Evolutionary conservation across 1,140 invertebrate genomes (phyloP).

Genomic region (Drosophila pectinifera): DNA sequence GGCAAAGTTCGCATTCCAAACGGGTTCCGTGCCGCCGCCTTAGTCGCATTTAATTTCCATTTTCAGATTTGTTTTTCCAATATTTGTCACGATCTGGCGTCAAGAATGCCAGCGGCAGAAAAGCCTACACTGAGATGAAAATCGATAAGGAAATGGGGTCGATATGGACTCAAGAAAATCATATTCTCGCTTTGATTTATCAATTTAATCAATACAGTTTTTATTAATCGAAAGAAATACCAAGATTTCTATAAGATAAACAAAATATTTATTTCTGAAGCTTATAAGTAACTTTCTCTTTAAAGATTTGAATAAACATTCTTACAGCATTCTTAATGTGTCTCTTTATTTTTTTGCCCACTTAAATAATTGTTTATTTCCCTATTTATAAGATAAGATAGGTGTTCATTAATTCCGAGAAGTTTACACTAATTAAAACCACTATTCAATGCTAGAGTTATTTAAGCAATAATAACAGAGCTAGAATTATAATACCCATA

Average conservation of each 20-base stretch:
- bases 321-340: background rate
- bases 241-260: too few species aligned
- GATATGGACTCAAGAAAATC: background rate
- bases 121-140: slow-evolving; percentile 28
- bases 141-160: slow-evolving; percentile 25
- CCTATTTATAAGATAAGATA: background rate
- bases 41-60: slow-evolving; percentile 60
- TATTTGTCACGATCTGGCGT: slow-evolving; percentile 65
- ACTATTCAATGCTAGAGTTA: background rate
- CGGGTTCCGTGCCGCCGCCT: slow-evolving; percentile 50
- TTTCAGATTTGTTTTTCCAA: slow-evolving; percentile 61
- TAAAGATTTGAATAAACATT: too few species aligned
- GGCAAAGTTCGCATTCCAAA: slow-evolving; percentile 50
- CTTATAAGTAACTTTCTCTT: background rate
- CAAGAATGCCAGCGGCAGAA: slow-evolving; percentile 44
- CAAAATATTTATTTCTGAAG: too few species aligned
- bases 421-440: background rate
- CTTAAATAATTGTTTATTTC: background rate
- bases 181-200: too few species aligned
- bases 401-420: background rate
- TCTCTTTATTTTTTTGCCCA: background rate
- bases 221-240: too few species aligned
- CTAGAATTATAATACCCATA: background rate
- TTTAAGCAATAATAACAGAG: background rate
- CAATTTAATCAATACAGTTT: too few species aligned